Evolutionary conservation across 2,113 vertebrate species (phyloP), one percentile per base, ranked within the genome.

Genomic region (Zingel zingel): DNA sequence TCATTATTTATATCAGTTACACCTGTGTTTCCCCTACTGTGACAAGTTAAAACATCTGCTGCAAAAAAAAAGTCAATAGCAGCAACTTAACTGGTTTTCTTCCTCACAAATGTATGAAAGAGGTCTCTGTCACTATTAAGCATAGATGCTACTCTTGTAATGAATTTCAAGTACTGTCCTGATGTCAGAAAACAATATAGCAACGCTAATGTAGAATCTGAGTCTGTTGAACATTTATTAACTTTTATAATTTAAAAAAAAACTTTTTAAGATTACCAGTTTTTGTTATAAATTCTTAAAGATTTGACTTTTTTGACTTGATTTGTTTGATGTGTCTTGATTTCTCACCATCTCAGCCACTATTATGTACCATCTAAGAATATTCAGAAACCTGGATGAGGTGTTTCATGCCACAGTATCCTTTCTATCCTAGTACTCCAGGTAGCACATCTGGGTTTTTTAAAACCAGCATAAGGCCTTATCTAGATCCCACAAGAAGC

Each of bases 1-100:
- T 39, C 12, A 48, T 84, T 80, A 65, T 74, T 73, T 54, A 47
- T 67, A 64, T 90, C 27, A 66, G 45, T 67, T 64, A 43, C 48
- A 75, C 36, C 68, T 75, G 11, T 36, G 61, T 67, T 69, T 84
- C 21, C 39, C n/a, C 11, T 72, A 16, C 21, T 57, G 18, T 64
- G 51, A 72, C 50, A 45, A 33, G 13, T 51, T 57, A 2, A 36
- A 77, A 68, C 23, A 11, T 53, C 57, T 68, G 9, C 36, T 33
- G 50, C 21, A 1, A 54, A 39, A 27, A 45, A 30, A 19, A 76
- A 51, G 9, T 19, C n/a, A 30, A 6, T 14, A 61, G 36, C 39
- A 56, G 13, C 61, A 45, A 13, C 54, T 2, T 27, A 13, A 50
- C 19, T 14, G 18, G 2, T 57, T 25, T 19, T 27, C 25, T 21